Base-by-base conservation (phyloP, 2,888 invertebrate genomes). In the Synergus laeviventris region DNA sequence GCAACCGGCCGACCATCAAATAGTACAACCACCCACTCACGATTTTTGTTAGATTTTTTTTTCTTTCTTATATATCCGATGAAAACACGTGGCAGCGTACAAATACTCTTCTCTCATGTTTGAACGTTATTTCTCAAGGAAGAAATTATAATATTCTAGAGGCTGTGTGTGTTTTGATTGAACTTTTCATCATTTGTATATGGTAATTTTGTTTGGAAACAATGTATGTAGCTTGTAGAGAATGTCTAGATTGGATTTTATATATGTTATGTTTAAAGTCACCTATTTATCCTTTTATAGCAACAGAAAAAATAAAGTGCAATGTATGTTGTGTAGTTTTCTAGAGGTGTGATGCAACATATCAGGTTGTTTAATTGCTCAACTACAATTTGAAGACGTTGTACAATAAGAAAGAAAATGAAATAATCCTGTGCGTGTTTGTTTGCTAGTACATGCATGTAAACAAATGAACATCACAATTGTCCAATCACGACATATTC, bases 1-100 rank as follows among this genome's bases (percentile, higher is more conserved):
- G 64, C 81, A 77, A 83, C 84, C 84, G 83, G 45, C 64, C 76
- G 61, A 31, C 49, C 73, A 4, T 36, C 38, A 21, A 59, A 59
- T 59, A 21, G 18, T 11, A 59, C 5, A 4, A 21, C 59, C 59
- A 59, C 59, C 59, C 24, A 59, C 59, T 21, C 59, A 24, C 24
- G 4, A 24, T 59, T 59, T 18, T 59, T 59, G 21, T 59, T 59
- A 7, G 4, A 5, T 45, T 45, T 45, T 49, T 45, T n/a, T n/a
- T 5, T n/a, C 49, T n/a, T n/a, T 49, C 49, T 49, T 49, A 49
- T 8, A 49, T 14, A 49, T 8, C 7, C n/a, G n/a, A 49, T 8
- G 49, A 49, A n/a, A 49, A 49, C n/a, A 49, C 49, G n/a, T 49
- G 49, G n/a, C 49, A 49, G 8, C n/a, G n/a, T n/a, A n/a, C n/a